Percentiles rank a stretch among this genome's conserved stretches.
Conservation (phyloP, 1,140 invertebrate genomes). For the Drosophila guanche region DNA sequence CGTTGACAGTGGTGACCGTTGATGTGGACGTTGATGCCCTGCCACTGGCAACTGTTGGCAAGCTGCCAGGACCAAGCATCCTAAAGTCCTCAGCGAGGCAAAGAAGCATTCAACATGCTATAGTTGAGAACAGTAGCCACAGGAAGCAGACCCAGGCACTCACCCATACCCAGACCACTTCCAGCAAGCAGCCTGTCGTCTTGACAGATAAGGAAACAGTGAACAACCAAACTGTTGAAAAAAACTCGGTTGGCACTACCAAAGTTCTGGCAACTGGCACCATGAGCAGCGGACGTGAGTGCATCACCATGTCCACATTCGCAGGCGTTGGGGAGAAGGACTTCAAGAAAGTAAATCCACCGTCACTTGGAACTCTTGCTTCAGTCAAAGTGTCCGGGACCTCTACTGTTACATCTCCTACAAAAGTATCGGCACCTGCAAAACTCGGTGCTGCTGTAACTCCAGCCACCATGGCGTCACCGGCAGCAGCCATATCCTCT, state of each 20-base stretch:
- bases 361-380: constrained; percentile 7
- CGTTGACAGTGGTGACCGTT: constrained; percentile 34
- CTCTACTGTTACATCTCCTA: constrained; percentile 26
- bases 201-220: constrained; percentile 28
- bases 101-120: constrained; percentile 42
- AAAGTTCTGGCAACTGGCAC: constrained; percentile 72
- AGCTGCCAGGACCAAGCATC: constrained; percentile 85
- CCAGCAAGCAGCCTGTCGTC: constrained; percentile 75
- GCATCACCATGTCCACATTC: constrained; percentile 71
- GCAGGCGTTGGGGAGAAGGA: constrained; percentile 29
- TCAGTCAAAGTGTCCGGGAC: constrained; percentile 10
- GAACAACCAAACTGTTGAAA: constrained; percentile 24
- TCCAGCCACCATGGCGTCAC: constrained; percentile 6
- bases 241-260: constrained; percentile 41
- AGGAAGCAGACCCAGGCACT: constrained; percentile 10
- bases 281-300: constrained; percentile 71
- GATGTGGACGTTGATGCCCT: constrained; percentile 46
- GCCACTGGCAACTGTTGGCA: constrained; percentile 65
- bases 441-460: constrained; percentile 11
- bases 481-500: background rate
- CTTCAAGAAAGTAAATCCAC: constrained; percentile 25
- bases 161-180: constrained; percentile 44
- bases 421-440: constrained; percentile 2
- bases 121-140: constrained; percentile 47
- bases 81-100: constrained; percentile 84